Base-by-base conservation (phyloP, 2,113 vertebrate species). In the Sturnira hondurensis region DNA sequence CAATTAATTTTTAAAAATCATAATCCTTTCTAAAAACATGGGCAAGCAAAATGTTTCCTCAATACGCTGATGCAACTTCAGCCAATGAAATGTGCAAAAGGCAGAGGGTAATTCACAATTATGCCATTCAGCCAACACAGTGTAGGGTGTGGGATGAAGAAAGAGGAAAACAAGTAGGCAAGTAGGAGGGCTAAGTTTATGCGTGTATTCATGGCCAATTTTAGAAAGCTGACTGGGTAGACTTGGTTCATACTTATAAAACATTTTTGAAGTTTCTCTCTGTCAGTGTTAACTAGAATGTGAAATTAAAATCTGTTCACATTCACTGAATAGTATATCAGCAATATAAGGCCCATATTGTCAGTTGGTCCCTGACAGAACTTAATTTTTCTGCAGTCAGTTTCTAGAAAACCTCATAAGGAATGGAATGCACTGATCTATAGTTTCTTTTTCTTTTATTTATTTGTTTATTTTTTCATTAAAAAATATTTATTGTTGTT, bases 351-450 rank as follows among this genome's bases (percentile, higher is more conserved):
- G 68, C 93, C 81, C 41, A 24, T 58, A 95, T n/a, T n/a, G 94
- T 96, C 50, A 24, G 50, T 96, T 98, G 80, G 52, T 91, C 86
- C 94, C 80, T 97, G 95, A 96, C 73, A 97, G 88, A 94, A 86
- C 96, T 95, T 63, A 95, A 86, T 96, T 97, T 98, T 95, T 96
- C 93, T 92, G 88, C 43, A 63, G 92, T 78, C 78, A 61, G 89
- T 94, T 96, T 97, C 92, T 95, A 97, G 96, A 96, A 91, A 97
- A 89, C 71, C 33, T 96, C 89, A 85, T 93, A 70, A 97, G 96
- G 87, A 94, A 65, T 80, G 91, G 92, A 91, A 80, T 54, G 33
- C 47, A 45, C 36, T 22, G 19, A 56, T 22, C 54, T 56, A 56
- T 56, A 20, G 19, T 20, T 56, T 56, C 54, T 56, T 56, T 54